Evolutionary conservation across 2,888 invertebrate species (phyloP), one percentile per base, ranked within the genome.

Genomic region (Apantesis nais): DNA sequence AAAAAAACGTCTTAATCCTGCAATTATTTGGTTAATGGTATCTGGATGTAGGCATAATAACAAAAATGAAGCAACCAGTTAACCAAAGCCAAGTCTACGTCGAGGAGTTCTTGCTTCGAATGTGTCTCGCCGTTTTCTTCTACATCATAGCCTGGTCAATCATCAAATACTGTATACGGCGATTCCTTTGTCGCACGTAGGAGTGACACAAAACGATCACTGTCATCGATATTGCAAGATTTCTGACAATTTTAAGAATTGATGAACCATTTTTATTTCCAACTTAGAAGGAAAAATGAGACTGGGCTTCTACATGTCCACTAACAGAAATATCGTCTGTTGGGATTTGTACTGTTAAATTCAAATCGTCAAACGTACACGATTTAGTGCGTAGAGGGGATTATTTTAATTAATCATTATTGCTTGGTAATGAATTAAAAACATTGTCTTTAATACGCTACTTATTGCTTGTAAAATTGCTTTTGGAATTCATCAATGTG

Each of bases 21-120:
- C 88, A 91, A 16, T 77, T 89, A 89, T 80, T 81, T 91, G 66
- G 87, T 90, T 16, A 91, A 78, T 75, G 78, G 2, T 89, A 89
- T 70, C 90, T 87, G 70, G 90, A 90, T 68, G 76, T 87, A 31
- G n/a, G n/a, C n/a, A 82, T 91, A 68, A 39, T 48, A 31, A 39
- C 12, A 31, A 68, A 55, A 37, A 68, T 55, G 58, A 58, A 58
- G 29, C 58, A 16, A 37, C 12, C 12, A 62, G 22, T 2, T 22
- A 62, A 37, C n/a, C 34, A 7, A 0, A 37, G 22, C 4, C 39
- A 66, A 39, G 29, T 19, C 31, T 39, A 22, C 5, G 29, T 66
- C 19, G 66, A 66, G 41, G 87, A 88, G 55, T 86, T 89, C 61
- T 22, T 88, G 9, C 71, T 89, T 11, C 80, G 87, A 2, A 78